These are phyloP conservation scores for Drosophila nannoptera DNA, from an alignment of 1,140 invertebrate genomes.

Conservation along the genomic window DNA sequence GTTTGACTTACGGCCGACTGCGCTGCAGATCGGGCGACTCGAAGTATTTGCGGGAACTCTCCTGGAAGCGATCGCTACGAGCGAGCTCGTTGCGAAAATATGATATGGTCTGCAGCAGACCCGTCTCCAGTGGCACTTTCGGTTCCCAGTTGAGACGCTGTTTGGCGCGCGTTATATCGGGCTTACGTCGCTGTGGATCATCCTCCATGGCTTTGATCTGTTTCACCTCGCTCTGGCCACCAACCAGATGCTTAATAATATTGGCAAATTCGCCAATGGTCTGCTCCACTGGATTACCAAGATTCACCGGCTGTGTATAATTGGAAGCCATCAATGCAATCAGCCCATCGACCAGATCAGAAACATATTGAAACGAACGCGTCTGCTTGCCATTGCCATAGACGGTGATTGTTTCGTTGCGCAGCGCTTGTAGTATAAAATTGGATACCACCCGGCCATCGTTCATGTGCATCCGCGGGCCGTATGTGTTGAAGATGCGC, in stretches of 20 bases:
- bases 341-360: conserved; percentile 97
- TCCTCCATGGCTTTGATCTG: conserved; percentile 93
- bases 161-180: conserved; percentile 94
- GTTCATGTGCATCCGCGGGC: conserved; percentile 99
- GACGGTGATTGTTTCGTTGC: conserved; percentile 96
- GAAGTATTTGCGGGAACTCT: conserved; percentile 73
- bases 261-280: conserved; percentile 97
- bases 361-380: conserved; percentile 98
- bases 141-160: conserved; percentile 94
- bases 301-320: conserved; percentile 95
- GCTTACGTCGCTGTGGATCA: conserved; percentile 95
- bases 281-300: conserved; percentile 99
- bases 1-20: conserved; percentile 33
- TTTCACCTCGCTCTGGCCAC: conserved; percentile 90
- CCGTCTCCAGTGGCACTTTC: conserved; percentile 90
- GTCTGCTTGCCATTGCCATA: conserved; percentile 98
- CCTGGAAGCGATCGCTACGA: conserved; percentile 79
- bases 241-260: conserved; percentile 93
- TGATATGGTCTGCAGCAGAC: conserved; percentile 92
- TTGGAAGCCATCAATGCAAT: conserved; percentile 96
- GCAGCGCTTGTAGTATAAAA: conserved; percentile 97
- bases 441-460: conserved; percentile 99
- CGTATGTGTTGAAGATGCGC: conserved; percentile 99
- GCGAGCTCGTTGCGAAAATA: conserved; percentile 94
- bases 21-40: conserved; percentile 65